phyloP scores from a whole-genome alignment of 2,113 vertebrate genomes.

The Anarhynchus alexandrinus region DNA sequence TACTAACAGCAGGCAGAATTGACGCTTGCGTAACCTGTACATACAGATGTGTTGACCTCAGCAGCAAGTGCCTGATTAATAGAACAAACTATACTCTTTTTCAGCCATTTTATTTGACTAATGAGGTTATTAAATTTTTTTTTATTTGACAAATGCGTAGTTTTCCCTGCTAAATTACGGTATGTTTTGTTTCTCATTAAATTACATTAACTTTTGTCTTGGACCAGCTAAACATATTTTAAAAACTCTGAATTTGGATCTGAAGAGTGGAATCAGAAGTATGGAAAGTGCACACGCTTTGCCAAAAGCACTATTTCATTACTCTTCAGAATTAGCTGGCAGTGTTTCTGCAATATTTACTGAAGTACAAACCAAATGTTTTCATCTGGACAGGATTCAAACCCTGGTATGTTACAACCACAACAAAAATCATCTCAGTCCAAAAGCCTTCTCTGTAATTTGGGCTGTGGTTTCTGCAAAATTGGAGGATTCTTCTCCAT shows the following conservation, averaged over 20 bases:
- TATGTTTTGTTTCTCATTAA: slow-evolving; percentile 45
- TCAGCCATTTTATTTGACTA: slow-evolving; percentile 22
- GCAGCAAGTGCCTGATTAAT: background rate
- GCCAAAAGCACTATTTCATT: slow-evolving; percentile 77
- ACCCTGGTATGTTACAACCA: slow-evolving; percentile 74
- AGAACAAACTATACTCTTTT: background rate
- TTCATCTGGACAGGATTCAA: slow-evolving; percentile 80
- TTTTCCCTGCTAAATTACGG: background rate
- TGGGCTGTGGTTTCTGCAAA: slow-evolving; percentile 70
- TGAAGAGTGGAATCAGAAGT: slow-evolving; percentile 57
- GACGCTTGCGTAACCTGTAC: background rate
- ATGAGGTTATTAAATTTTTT: background rate
- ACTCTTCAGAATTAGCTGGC: slow-evolving; percentile 78
- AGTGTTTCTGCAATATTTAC: slow-evolving; percentile 75
- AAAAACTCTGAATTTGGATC: slow-evolving; percentile 66
- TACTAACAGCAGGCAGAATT: background rate
- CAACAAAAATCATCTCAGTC: slow-evolving; percentile 75
- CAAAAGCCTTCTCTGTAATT: slow-evolving; percentile 74
- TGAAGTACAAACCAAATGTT: slow-evolving; percentile 79
- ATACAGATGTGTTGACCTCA: background rate
- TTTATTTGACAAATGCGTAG: background rate
- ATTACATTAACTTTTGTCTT: slow-evolving; percentile 59
- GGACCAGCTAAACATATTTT: slow-evolving; percentile 49
- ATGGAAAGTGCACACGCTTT: slow-evolving; percentile 53
- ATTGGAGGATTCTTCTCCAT: slow-evolving; percentile 64